phyloP scores from a whole-genome alignment of 2,797 vertebrate genomes.

The Esox lucius region DNA sequence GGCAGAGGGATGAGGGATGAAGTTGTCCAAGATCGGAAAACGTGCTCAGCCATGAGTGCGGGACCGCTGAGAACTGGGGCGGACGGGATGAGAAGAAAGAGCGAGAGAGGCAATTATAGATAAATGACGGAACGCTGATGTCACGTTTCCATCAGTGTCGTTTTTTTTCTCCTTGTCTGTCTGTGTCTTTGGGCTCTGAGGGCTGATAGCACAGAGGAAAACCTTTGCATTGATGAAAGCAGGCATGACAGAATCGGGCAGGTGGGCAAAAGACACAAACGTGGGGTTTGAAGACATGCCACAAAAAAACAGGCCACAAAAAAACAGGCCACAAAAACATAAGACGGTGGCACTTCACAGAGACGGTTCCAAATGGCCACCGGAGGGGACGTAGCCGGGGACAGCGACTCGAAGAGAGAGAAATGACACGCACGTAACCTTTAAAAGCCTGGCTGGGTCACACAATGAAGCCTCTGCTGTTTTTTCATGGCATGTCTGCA shows the following conservation, averaged over 20 bases:
- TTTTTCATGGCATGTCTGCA: background rate
- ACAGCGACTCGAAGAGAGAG: background rate
- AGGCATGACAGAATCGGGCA: background rate
- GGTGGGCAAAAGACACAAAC: no score
- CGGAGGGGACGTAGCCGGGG: background rate
- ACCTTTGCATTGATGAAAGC: slow-evolving; percentile 4
- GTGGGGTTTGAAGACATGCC: background rate
- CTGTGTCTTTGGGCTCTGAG: slow-evolving; percentile 5
- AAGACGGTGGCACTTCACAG: background rate
- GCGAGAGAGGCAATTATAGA: slow-evolving; percentile 17
- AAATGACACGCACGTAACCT: background rate
- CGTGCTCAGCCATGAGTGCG: background rate
- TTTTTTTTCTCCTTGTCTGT: background rate
- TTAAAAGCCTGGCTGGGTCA: background rate
- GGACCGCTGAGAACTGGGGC: background rate
- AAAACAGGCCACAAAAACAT: background rate
- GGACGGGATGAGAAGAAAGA: slow-evolving; percentile 6
- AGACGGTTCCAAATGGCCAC: background rate
- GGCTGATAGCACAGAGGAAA: slow-evolving; percentile 10
- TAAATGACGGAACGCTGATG: slow-evolving; percentile 13
- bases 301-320: background rate
- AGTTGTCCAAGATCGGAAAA: slow-evolving; percentile 11
- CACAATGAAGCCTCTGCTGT: background rate
- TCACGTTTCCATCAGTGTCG: slow-evolving; percentile 1
- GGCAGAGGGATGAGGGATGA: slow-evolving; percentile 6